Evolutionary conservation across 2,888 invertebrate genomes (phyloP).

Genomic region (Bibio marci): DNA sequence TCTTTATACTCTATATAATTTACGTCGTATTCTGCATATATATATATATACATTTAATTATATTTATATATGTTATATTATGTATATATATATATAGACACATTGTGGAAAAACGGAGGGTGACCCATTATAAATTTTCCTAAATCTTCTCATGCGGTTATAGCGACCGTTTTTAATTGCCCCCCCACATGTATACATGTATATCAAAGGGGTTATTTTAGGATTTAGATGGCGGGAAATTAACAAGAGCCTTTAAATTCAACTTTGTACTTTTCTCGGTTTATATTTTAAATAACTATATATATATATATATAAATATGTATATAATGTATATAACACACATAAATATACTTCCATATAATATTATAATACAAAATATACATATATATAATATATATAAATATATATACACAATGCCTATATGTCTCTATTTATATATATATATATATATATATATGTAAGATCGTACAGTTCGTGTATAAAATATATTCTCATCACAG

Average conservation of each 20-base stretch:
- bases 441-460: neutral
- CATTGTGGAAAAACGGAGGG: slow-evolving; percentile 1
- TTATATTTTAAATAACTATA: neutral
- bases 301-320: neutral
- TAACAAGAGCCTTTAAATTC: slow-evolving; percentile 4
- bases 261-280: slow-evolving; percentile 4
- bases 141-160: slow-evolving; percentile 8
- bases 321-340: too few relatives aligned
- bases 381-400: too few relatives aligned
- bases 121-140: slow-evolving; percentile 9
- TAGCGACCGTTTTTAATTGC: slow-evolving; percentile 7
- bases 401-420: too few relatives aligned
- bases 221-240: slow-evolving; percentile 4
- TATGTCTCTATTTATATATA: neutral
- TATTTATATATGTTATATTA: too few relatives aligned
- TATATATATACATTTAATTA: neutral
- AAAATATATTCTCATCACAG: too few relatives aligned
- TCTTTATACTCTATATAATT: neutral
- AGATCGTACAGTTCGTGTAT: neutral
- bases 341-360: too few relatives aligned
- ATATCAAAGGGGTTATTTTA: slow-evolving; percentile 4
- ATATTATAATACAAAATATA: too few relatives aligned
- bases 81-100: too few relatives aligned
- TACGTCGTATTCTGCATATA: neutral
- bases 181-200: slow-evolving; percentile 1